Evolutionary conservation across 2,797 vertebrate species (phyloP), one percentile per base, ranked within the genome.

Genomic region (Heteromormyrus szaboi): DNA sequence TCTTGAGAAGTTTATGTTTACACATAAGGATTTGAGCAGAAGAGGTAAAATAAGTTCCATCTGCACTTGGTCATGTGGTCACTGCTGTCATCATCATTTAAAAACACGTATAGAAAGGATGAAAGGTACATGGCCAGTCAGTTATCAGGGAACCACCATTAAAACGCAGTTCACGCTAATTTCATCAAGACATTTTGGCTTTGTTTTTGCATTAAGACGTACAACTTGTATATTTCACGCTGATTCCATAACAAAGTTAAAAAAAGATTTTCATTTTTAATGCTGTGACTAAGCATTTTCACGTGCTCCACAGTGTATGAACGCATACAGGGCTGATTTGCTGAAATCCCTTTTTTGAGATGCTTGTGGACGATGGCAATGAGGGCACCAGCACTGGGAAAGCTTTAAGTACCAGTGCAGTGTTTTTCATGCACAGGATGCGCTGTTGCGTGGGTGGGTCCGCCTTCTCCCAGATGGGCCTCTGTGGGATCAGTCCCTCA

Each of bases 401-500:
- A 25, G n/a, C 62, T 65, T 29, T 72, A 12, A 7, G 65, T 12
- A 33, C 22, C 25, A 37, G 65, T 14, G 29, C 9, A 72, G 25
- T 25, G 33, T 41, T 19, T 41, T 4, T 76, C 25, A 22, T 12
- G 62, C 25, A 33, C 62, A 29, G 33, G 33, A 76, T 17, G 2
- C 4, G 4, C 4, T 7, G 68, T 6, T 37, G 37, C 2, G 14
- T 76, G 68, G 29, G 68, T 41, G 68, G 22, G 3, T 17, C 68
- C 33, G 4, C 14, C 4, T 37, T 19, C 33, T 68, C 25, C 62
- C 22, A 33, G 25, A 41, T 17, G 14, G 37, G 17, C 0, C 68
- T 19, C 50, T 14, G 9, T 6, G 3, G 33, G 50, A 50, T 89
- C 89, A 68, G 46, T 89, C 93, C 51, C 90, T 94, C 98, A 99